Conservation (phyloP, 2,888 invertebrate species). For the Saturnia pavonia region DNA sequence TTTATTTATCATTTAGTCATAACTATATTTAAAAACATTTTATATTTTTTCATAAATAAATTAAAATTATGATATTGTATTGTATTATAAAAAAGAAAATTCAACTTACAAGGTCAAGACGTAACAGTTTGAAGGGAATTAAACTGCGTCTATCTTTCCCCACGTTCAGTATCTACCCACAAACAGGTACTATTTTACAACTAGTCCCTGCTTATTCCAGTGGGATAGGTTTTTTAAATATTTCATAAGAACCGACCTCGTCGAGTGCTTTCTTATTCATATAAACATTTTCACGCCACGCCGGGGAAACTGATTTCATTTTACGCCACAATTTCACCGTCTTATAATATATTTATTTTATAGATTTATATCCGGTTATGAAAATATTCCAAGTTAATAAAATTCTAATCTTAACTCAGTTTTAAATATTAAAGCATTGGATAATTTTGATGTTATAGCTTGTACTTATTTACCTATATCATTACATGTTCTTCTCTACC, state of each 20-base stretch:
- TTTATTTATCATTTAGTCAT: too few relatives aligned
- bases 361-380: neutral
- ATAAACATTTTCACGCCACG: conserved; percentile 5
- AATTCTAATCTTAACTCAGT: neutral
- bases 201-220: neutral
- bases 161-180: neutral
- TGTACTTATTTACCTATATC: too few relatives aligned
- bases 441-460: neutral
- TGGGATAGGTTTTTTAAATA: conserved; percentile 9
- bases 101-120: neutral
- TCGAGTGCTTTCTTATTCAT: conserved; percentile 7
- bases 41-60: too few relatives aligned
- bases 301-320: neutral
- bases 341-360: neutral
- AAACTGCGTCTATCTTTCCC: neutral
- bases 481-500: too few relatives aligned
- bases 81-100: neutral
- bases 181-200: neutral
- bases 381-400: neutral
- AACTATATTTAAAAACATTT: too few relatives aligned
- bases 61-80: too few relatives aligned
- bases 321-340: neutral
- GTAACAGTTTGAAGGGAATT: neutral
- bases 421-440: neutral
- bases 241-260: conserved; percentile 21